Conservation (phyloP, 35 echinoderm and acorn worm genomes). For the Heliocidaris tuberculata region DNA sequence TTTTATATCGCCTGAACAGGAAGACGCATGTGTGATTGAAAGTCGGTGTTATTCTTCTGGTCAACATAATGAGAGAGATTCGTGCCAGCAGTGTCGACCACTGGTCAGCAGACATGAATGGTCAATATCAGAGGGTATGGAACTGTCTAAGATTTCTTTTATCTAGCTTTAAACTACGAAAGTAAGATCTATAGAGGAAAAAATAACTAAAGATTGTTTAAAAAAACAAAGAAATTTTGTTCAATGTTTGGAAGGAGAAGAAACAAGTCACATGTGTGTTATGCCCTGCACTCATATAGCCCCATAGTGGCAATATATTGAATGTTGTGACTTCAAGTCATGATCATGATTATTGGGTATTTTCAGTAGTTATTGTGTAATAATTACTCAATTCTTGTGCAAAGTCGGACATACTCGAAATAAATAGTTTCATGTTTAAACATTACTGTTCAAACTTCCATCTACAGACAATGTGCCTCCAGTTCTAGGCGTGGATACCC, state of each 20-base stretch:
- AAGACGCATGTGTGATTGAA: slow-evolving; percentile 51
- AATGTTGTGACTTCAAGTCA: too few species aligned
- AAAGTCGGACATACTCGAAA: not conserved
- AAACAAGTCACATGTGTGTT: too few species aligned
- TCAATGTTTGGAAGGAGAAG: not conserved
- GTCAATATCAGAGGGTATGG: slow-evolving; percentile 56
- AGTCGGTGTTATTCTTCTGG: slow-evolving; percentile 42
- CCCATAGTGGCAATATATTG: too few species aligned
- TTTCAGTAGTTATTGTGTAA: too few species aligned
- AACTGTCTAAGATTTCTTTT: not conserved
- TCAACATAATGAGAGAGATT: slow-evolving; percentile 46
- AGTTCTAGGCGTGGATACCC: slow-evolving; percentile 1
- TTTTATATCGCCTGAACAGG: slow-evolving; percentile 5
- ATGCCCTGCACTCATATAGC: too few species aligned
- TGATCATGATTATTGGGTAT: too few species aligned
- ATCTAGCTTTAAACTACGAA: not conserved
- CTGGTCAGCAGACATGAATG: slow-evolving; percentile 34
- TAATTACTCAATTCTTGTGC: not conserved
- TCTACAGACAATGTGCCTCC: slow-evolving; percentile 61
- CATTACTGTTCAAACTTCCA: not conserved
- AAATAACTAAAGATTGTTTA: not conserved
- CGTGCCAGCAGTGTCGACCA: slow-evolving; percentile 53
- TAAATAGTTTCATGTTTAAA: not conserved
- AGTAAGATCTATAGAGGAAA: not conserved
- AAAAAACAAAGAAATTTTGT: too few species aligned